Evolutionary conservation across 2,888 invertebrate genomes (phyloP), one percentile per base, ranked within the genome.

Genomic region (Cosmia pyralina): DNA sequence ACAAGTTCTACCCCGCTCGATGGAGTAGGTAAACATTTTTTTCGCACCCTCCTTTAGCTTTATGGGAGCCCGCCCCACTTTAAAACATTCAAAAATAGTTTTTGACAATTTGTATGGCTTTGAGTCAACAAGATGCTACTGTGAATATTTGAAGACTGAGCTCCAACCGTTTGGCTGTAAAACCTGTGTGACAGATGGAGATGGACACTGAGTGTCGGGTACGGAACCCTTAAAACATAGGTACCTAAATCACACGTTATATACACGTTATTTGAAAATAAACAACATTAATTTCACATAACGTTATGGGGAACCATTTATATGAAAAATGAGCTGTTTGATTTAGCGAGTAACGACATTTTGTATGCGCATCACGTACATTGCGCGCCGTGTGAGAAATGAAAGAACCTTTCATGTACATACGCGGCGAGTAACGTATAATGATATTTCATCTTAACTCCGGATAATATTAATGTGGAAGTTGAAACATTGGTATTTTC

Each of bases 301-400:
- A 72, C 59, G 62, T 77, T 72, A 81, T 55, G 72, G 57, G 46
- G 75, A 77, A 72, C 70, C 75, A 86, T 86, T 83, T 81, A 82
- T 74, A 84, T 89, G 88, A 89, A 84, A 87, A 88, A 88, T 86
- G 84, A 83, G 82, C 74, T 83, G 75, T 84, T 85, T 84, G 87
- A 87, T 85, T 86, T 86, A 86, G 81, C 63, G 73, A 81, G 69
- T 76, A 72, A 69, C 72, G 78, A 77, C 78, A 69, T 81, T 90
- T 82, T 71, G 73, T 71, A 88, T 82, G 80, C 86, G 13, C 46
- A 46, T 68, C 90, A 90, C 90, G 90, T 90, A 88, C 87, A 87
- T 86, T 78, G 88, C 87, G 69, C 82, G 79, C 82, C 71, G 71
- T 75, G 79, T 85, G 84, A 87, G 87, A 82, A 87, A 90, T 88